phyloP scores from a whole-genome alignment of 2,797 vertebrate species.

The Eidolon dupreanum region DNA sequence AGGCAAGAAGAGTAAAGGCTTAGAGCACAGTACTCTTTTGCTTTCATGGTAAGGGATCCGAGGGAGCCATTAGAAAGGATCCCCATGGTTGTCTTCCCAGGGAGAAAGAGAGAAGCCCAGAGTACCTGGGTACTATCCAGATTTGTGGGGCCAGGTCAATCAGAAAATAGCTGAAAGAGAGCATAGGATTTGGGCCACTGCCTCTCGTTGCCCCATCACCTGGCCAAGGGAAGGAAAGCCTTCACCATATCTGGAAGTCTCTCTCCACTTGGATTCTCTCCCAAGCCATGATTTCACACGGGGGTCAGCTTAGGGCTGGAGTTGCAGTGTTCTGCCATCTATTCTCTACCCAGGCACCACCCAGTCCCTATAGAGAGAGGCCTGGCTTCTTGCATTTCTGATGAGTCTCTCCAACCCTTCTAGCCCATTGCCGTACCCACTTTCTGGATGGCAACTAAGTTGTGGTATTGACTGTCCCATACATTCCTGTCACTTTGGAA shows the following conservation, averaged over 20 bases:
- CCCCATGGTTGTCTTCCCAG: background rate
- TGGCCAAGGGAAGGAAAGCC: background rate
- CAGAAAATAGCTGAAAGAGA: background rate
- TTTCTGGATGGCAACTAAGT: background rate
- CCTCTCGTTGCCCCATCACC: background rate
- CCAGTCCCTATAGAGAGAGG: background rate
- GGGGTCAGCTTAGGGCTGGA: background rate
- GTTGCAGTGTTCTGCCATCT: background rate
- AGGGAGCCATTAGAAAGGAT: background rate
- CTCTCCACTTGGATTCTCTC: background rate
- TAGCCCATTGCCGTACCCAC: background rate
- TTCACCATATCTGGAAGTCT: background rate
- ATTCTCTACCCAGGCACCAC: fast-evolving
- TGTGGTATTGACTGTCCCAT: background rate
- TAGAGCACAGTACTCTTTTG: background rate
- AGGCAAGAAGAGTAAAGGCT: background rate
- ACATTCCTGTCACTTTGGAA: background rate
- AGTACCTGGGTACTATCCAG: background rate
- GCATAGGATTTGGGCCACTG: background rate
- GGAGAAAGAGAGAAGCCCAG: background rate
- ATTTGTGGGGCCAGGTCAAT: background rate
- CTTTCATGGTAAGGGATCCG: background rate
- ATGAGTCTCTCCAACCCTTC: background rate
- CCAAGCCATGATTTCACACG: background rate
- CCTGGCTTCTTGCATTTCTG: background rate